Evolutionary conservation across 2,113 vertebrate genomes (phyloP).

Genomic region (Ia io): DNA sequence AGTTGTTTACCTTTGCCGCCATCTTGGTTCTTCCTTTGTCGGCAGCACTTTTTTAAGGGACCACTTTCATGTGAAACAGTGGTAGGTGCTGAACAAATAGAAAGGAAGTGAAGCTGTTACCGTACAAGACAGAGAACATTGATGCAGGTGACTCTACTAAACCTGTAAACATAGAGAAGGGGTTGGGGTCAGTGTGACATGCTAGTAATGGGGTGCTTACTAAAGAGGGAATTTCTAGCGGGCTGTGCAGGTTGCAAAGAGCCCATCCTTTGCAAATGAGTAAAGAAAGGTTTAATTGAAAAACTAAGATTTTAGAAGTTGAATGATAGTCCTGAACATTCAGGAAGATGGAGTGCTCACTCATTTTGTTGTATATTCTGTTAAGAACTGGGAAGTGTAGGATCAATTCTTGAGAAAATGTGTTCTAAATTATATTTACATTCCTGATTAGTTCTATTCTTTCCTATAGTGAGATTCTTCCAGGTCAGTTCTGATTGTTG

Average conservation of each 20-base stretch:
- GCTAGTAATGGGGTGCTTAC: neutral
- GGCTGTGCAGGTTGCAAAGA: neutral
- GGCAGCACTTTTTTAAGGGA: conserved; percentile 21
- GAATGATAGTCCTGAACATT: neutral
- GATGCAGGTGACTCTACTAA: neutral
- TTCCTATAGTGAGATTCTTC: neutral
- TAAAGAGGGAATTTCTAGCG: neutral
- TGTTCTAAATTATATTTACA: conserved; percentile 44
- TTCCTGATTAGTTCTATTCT: conserved; percentile 20
- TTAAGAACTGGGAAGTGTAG: neutral
- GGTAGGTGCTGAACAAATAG: neutral
- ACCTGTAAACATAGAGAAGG: fast-evolving
- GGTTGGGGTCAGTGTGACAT: fast-evolving
- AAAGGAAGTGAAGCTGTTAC: neutral
- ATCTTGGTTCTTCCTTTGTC: too few species aligned
- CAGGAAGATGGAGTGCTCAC: neutral
- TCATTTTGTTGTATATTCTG: neutral
- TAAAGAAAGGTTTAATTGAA: neutral
- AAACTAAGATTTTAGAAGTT: neutral
- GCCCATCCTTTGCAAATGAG: neutral
- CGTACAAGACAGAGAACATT: neutral
- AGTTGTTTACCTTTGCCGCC: too few species aligned
- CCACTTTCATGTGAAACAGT: neutral
- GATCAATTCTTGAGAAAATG: neutral
- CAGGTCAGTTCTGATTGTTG: neutral